Conservation (phyloP, 2,113 vertebrate genomes). For the Osmerus mordax region DNA sequence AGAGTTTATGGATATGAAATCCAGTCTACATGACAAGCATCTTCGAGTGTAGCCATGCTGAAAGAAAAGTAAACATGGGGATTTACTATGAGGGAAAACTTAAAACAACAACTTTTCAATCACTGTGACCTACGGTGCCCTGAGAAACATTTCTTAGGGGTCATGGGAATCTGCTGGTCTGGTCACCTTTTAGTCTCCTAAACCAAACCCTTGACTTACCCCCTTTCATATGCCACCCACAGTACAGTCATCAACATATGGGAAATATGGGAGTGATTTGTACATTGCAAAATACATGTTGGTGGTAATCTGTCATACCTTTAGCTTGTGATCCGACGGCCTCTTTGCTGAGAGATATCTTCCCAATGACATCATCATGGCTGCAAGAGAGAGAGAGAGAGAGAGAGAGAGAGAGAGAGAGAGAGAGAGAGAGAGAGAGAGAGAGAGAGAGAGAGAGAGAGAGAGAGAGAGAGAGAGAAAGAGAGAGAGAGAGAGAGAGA, state of each 20-base stretch:
- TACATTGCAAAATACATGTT: too few relatives aligned
- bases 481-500: background rate
- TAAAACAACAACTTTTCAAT: background rate
- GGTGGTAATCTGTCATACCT: slow-evolving; percentile 66
- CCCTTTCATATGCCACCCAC: background rate
- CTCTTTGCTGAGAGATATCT: slow-evolving; percentile 82
- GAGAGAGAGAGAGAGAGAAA: background rate
- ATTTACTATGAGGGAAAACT: slow-evolving; percentile 18
- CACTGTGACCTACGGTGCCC: slow-evolving; percentile 25
- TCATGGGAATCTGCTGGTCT: slow-evolving; percentile 22
- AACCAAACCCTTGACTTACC: background rate
- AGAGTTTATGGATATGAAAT: background rate
- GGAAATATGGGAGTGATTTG: background rate
- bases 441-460: background rate
- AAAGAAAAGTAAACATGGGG: slow-evolving; percentile 9
- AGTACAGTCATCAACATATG: background rate
- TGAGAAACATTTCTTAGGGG: background rate
- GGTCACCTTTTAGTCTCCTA: slow-evolving; percentile 49
- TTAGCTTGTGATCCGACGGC: slow-evolving; percentile 74
- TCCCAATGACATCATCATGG: slow-evolving; percentile 87
- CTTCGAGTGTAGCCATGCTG: slow-evolving; percentile 2
- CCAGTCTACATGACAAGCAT: too few relatives aligned
- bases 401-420: slow-evolving; percentile 4
- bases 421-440: background rate
- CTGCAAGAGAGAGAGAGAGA: slow-evolving; percentile 66